These are phyloP conservation scores for Catostomus latipinnis DNA, from an alignment of 2,797 vertebrate genomes.

Conservation along the genomic window DNA sequence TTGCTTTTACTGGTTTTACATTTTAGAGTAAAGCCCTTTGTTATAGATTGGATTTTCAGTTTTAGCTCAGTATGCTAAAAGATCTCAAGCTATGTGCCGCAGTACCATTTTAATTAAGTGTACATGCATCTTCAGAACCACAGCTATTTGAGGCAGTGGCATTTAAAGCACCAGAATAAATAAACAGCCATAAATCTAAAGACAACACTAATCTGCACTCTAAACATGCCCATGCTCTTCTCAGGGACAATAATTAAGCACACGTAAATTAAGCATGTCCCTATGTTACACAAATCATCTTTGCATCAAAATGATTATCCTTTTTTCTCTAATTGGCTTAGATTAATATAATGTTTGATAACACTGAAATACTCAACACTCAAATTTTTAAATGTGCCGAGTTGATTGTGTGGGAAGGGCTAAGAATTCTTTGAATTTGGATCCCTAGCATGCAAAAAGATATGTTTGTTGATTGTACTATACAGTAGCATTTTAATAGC, in stretches of 20 bases:
- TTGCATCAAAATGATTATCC: conserved; percentile 55
- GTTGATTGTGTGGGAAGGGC: neutral
- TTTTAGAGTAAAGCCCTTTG: neutral
- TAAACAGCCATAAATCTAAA: conserved; percentile 57
- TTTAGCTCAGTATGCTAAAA: neutral
- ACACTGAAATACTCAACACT: neutral
- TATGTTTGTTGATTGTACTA: conserved; percentile 31
- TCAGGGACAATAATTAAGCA: conserved; percentile 36
- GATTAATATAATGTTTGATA: conserved; percentile 36
- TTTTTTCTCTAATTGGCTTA: conserved; percentile 44
- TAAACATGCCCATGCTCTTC: conserved; percentile 52
- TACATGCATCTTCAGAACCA: conserved; percentile 27
- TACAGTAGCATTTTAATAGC: neutral
- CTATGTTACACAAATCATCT: conserved; percentile 11
- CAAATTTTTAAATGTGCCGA: neutral
- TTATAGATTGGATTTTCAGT: neutral
- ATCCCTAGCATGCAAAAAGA: conserved; percentile 23
- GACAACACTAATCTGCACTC: conserved; percentile 40
- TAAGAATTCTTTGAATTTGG: conserved; percentile 19
- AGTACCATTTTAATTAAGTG: conserved; percentile 18
- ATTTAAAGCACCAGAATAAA: conserved; percentile 62
- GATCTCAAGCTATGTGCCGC: conserved; percentile 5
- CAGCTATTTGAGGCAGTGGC: conserved; percentile 57
- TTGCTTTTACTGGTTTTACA: neutral
- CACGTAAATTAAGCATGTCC: conserved; percentile 4